A percentile compares a stretch with the other conserved stretches of the same genome.
These are phyloP conservation scores for Orchestia grillus DNA, from an alignment of 1,140 invertebrate species.

Conservation along the genomic window DNA sequence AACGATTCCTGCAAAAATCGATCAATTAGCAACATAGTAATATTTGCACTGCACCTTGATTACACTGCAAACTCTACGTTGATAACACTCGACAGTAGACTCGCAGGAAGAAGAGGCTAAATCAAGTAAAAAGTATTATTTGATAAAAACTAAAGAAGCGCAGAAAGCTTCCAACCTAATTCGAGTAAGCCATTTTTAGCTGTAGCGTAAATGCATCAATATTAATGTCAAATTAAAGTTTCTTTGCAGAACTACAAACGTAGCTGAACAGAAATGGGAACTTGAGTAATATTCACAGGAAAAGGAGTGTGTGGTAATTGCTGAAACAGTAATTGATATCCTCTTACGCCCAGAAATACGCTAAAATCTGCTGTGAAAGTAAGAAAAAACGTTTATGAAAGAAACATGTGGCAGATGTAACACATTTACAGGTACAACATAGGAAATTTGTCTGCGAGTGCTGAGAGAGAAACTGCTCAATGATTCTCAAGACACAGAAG, in stretches of 20 bases:
- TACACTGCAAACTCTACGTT: background rate
- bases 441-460: background rate
- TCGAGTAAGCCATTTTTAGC: background rate
- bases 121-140: background rate
- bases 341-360: no score
- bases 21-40: background rate
- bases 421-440: background rate
- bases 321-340: no score
- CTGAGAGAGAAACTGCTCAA: background rate
- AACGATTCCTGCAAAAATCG: no score
- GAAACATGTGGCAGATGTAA: no score
- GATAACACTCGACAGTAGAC: background rate
- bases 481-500: background rate
- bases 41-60: background rate
- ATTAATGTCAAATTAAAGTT: background rate
- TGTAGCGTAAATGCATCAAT: background rate
- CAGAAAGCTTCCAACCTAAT: background rate
- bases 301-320: background rate
- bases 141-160: background rate
- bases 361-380: no score
- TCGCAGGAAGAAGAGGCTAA: background rate
- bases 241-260: background rate
- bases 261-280: background rate
- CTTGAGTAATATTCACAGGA: background rate
- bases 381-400: no score